These are phyloP conservation scores for Diplodus sargus DNA, from an alignment of 2,797 vertebrate species.

Conservation along the genomic window DNA sequence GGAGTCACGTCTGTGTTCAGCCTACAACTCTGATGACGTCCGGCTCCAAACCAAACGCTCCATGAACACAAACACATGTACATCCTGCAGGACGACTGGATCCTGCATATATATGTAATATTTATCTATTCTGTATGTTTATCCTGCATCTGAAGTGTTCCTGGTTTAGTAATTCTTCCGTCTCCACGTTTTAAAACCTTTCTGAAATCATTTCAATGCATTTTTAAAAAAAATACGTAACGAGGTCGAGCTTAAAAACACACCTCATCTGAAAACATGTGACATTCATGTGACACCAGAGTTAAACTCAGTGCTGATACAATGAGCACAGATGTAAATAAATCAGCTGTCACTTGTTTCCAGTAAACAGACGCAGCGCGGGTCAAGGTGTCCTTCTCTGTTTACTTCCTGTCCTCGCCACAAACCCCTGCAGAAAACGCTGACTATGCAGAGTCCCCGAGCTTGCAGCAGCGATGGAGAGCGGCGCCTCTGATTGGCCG, in stretches of 20 bases:
- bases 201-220: background rate
- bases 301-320: background rate
- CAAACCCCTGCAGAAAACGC: conserved; percentile 49
- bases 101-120: background rate
- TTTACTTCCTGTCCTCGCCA: conserved; percentile 50
- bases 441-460: conserved; percentile 49
- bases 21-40: conserved; percentile 1
- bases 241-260: too few relatives aligned
- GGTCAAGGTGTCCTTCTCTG: conserved; percentile 52
- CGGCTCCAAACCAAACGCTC: background rate
- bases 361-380: conserved; percentile 8
- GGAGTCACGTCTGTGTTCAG: conserved; percentile 10
- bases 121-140: background rate
- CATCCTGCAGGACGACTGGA: background rate
- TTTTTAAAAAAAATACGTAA: background rate
- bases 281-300: background rate
- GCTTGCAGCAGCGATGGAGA: conserved; percentile 18
- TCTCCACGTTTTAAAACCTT: background rate
- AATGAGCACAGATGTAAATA: background rate
- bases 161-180: background rate
- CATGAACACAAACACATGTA: background rate
- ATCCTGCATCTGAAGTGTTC: background rate
- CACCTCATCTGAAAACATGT: background rate
- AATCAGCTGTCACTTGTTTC: background rate
- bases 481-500: conserved; percentile 61